phyloP scores from a whole-genome alignment of 37 sponge, comb jelly and placozoan species.

The Tethya wilhelma region DNA sequence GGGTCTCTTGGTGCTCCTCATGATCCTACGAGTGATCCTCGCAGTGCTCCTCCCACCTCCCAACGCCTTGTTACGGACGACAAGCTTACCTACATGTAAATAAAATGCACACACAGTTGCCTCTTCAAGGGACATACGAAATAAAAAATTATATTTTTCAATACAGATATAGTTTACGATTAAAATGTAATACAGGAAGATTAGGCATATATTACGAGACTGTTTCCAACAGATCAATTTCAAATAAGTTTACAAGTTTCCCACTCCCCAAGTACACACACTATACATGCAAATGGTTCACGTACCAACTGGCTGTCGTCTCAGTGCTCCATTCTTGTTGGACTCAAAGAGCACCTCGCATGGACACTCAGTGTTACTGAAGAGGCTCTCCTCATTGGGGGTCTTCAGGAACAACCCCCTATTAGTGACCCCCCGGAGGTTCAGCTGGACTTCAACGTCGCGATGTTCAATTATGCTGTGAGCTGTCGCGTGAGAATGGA shows the following conservation, averaged over 20 bases:
- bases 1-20: not conserved
- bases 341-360: constrained; percentile 54
- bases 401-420: constrained; percentile 53
- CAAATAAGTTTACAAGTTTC: not conserved
- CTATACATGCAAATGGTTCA: constrained; percentile 11
- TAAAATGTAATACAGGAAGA: too few species aligned
- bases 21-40: constrained; percentile 8
- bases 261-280: not conserved
- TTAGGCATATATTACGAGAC: too few species aligned
- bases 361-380: constrained; percentile 50
- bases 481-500: constrained; percentile 24
- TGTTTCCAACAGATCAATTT: too few species aligned
- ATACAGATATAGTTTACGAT: too few species aligned
- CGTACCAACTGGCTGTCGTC: constrained; percentile 26
- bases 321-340: constrained; percentile 1
- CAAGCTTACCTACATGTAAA: constrained; percentile 31
- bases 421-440: constrained; percentile 35
- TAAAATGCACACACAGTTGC: too few species aligned
- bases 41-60: constrained; percentile 19
- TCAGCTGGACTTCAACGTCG: constrained; percentile 26
- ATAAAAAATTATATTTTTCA: not conserved
- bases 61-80: constrained; percentile 41
- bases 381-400: constrained; percentile 27
- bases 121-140: not conserved
- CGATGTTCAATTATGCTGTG: constrained; percentile 5